These are phyloP conservation scores for Ciconia maguari DNA, from an alignment of 2,113 vertebrate species.

Conservation along the genomic window DNA sequence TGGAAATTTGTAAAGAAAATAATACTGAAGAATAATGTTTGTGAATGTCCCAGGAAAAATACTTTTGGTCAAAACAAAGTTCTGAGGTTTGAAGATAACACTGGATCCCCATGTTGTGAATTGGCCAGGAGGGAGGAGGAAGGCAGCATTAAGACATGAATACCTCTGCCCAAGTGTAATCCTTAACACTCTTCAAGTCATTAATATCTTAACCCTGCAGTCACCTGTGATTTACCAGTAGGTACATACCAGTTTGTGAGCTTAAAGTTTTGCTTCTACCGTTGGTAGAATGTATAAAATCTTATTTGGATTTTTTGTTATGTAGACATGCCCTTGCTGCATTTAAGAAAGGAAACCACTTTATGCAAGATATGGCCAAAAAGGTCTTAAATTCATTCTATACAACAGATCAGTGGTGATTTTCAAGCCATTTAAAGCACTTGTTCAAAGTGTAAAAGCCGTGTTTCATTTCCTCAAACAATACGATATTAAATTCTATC, in stretches of 20 bases:
- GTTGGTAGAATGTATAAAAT: not conserved
- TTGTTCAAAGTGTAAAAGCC: not conserved
- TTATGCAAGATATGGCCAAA: not conserved
- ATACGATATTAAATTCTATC: not conserved
- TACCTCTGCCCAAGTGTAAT: rapidly evolving
- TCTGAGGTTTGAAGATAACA: not conserved
- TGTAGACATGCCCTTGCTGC: not conserved
- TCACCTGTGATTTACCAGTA: not conserved
- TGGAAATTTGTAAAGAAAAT: not conserved
- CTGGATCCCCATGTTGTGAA: not conserved
- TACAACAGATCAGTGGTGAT: rapidly evolving
- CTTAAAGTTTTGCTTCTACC: not conserved
- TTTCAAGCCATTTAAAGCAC: not conserved
- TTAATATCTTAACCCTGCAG: not conserved
- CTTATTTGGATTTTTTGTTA: not conserved
- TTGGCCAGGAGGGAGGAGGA: not conserved
- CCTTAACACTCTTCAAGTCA: not conserved
- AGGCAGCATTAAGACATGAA: not conserved
- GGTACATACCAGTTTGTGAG: not conserved
- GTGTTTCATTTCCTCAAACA: not conserved
- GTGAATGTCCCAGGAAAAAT: not conserved
- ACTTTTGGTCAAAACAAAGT: not conserved
- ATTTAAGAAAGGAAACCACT: not conserved
- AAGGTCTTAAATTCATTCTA: not conserved
- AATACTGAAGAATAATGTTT: not conserved